A percentile compares a stretch with the other conserved stretches of the same genome.
Conservation (phyloP, 2,113 vertebrate genomes). For the Scomber scombrus region DNA sequence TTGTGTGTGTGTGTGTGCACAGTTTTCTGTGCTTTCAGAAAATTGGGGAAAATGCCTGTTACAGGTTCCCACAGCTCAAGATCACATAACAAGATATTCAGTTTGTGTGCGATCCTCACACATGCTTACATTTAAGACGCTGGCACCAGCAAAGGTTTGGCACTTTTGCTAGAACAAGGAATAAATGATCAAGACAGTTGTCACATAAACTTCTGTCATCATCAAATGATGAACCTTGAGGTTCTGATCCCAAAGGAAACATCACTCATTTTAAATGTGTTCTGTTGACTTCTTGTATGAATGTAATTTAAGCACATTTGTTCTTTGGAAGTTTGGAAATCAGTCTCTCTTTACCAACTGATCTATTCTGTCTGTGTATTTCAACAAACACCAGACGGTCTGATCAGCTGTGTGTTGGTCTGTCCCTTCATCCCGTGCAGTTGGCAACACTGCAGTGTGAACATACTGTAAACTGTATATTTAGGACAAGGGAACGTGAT, state of each 20-base stretch:
- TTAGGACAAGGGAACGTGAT: constrained; percentile 54
- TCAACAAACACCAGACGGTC: constrained; percentile 35
- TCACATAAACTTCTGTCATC: background rate
- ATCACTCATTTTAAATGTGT: no score
- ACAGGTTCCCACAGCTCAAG: no score
- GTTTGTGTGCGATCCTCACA: no score
- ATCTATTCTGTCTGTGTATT: background rate
- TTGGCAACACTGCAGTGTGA: constrained; percentile 10
- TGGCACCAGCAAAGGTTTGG: background rate
- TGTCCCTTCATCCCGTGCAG: background rate
- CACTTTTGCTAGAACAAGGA: background rate
- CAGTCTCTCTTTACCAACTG: background rate
- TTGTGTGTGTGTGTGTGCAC: background rate
- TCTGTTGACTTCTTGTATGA: no score
- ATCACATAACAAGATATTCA: background rate
- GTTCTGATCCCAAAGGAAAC: no score
- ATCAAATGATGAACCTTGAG: background rate
- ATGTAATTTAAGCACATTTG: no score
- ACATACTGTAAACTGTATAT: constrained; percentile 42
- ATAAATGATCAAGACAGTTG: background rate
- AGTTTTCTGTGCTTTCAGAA: background rate
- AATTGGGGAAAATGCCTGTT: no score
- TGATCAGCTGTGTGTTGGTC: constrained; percentile 9
- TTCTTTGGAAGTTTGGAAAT: no score
- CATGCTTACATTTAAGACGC: background rate